These are phyloP conservation scores for Diploscapter pachys DNA, from an alignment of 1,140 invertebrate genomes.

Conservation along the genomic window DNA sequence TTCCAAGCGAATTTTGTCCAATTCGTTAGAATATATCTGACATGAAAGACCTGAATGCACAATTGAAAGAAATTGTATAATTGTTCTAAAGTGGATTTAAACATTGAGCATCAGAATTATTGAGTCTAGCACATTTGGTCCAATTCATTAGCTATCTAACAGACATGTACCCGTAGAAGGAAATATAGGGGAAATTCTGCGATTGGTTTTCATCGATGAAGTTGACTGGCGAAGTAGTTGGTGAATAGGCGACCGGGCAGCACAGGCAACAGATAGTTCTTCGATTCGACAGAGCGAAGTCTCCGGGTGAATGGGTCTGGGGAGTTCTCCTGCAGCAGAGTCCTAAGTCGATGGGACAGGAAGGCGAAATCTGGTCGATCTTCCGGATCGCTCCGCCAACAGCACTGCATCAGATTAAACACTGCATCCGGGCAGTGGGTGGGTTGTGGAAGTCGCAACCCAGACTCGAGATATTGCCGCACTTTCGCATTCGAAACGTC, in stretches of 20 bases:
- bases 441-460: constrained; percentile 41
- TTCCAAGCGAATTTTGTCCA: no score
- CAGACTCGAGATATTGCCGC: constrained; percentile 38
- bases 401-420: constrained; percentile 35
- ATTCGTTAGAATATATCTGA: no score
- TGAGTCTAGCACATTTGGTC: no score
- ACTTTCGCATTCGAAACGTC: constrained; percentile 42
- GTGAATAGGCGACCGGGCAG: constrained; percentile 31
- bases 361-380: constrained; percentile 36
- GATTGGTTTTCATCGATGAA: background rate
- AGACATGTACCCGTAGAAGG: no score
- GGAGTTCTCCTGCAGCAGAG: constrained; percentile 28
- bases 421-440: constrained; percentile 43
- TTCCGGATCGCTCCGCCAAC: constrained; percentile 25
- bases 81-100: no score
- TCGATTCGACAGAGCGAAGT: constrained; percentile 5
- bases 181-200: no score
- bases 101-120: no score
- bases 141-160: no score
- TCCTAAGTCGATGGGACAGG: constrained; percentile 22
- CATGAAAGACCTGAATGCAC: no score
- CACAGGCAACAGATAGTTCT: constrained; percentile 19
- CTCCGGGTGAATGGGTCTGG: constrained; percentile 23
- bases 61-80: no score
- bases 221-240: constrained; percentile 28